A percentile compares a stretch with the other conserved stretches of the same genome.
Evolutionary conservation across 2,113 vertebrate species (phyloP).

Genomic region (Paedocypris sp.): DNA sequence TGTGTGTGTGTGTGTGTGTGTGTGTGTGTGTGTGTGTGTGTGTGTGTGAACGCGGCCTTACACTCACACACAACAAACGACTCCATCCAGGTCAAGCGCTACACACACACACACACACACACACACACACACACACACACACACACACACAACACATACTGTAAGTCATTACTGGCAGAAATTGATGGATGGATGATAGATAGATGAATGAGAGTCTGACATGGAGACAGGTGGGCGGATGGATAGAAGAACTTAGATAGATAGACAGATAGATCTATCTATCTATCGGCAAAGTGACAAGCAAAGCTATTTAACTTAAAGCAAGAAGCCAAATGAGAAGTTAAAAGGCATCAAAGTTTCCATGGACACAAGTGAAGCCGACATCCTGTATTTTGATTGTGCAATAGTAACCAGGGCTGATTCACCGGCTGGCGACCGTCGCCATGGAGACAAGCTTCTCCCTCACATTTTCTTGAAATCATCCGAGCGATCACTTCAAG

Average conservation of each 20-base stretch:
- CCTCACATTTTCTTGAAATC: constrained; percentile 1
- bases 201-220: too few relatives aligned
- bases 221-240: too few relatives aligned
- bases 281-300: too few relatives aligned
- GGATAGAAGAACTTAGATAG: too few relatives aligned
- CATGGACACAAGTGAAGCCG: constrained; percentile 30
- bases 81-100: not conserved
- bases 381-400: constrained; percentile 37
- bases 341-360: constrained; percentile 11
- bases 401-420: constrained; percentile 32
- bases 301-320: too few relatives aligned
- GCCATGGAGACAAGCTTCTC: constrained; percentile 25
- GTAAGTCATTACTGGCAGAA: not conserved
- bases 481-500: not conserved
- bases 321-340: constrained; percentile 4
- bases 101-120: not conserved
- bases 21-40: too few relatives aligned
- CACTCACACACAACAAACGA: constrained; percentile 3
- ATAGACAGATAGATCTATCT: too few relatives aligned
- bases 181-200: too few relatives aligned
- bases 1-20: too few relatives aligned
- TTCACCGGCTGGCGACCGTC: constrained; percentile 20
- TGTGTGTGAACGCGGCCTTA: not conserved
- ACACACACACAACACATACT: not conserved
- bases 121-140: not conserved